A percentile compares a stretch with the other conserved stretches of the same genome.
Evolutionary conservation across 2,888 invertebrate genomes (phyloP).

Genomic region (Schizotus pectinicornis): DNA sequence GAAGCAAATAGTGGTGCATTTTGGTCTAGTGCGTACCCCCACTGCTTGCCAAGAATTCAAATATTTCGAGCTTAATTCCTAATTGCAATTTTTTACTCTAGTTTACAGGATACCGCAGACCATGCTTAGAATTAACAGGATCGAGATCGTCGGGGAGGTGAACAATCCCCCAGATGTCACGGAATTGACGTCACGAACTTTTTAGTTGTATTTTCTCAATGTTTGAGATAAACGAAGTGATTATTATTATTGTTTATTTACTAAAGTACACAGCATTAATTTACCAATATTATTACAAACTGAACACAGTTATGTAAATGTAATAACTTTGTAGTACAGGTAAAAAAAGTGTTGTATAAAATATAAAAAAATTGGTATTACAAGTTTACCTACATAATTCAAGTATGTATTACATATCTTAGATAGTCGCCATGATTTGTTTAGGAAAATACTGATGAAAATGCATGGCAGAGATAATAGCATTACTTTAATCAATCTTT

Average conservation of each 20-base stretch:
- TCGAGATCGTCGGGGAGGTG: slow-evolving; percentile 62
- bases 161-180: slow-evolving; percentile 54
- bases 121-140: slow-evolving; percentile 77
- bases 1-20: too few relatives aligned
- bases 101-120: slow-evolving; percentile 72
- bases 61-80: too few relatives aligned
- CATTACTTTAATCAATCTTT: neutral
- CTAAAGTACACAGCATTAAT: slow-evolving; percentile 27
- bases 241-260: slow-evolving; percentile 23
- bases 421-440: slow-evolving; percentile 20
- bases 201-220: neutral
- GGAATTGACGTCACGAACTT: slow-evolving; percentile 41
- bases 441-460: neutral
- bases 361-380: slow-evolving; percentile 36
- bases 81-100: slow-evolving; percentile 47
- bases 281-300: slow-evolving; percentile 19
- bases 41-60: too few relatives aligned
- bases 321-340: slow-evolving; percentile 26
- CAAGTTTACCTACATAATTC: slow-evolving; percentile 12
- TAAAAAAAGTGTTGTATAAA: slow-evolving; percentile 39
- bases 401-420: slow-evolving; percentile 6
- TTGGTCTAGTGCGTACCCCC: too few relatives aligned
- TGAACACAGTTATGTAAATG: slow-evolving; percentile 26
- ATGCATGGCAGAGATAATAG: too few relatives aligned
- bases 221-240: slow-evolving; percentile 2